Base-by-base conservation (phyloP, 2,888 invertebrate species). In the Beris morrisii region DNA sequence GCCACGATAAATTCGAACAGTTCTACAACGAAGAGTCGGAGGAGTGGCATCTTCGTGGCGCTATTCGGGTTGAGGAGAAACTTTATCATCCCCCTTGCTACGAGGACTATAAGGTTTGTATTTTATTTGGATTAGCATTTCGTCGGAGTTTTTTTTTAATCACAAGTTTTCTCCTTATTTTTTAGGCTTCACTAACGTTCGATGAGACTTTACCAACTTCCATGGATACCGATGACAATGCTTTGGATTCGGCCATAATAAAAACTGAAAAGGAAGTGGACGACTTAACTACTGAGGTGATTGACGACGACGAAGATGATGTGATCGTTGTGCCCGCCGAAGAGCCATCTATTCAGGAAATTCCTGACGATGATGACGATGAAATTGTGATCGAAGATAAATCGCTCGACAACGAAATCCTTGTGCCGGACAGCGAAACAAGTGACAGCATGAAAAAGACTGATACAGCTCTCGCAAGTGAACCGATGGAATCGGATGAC, bases 1-100 rank as follows among this genome's bases (percentile, higher is more conserved):
- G 98, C 81, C 89, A 90, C 12, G 98, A 99, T 82, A 85, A 85
- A 71, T 97, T 99, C 82, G 92, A 95, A 72, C 92, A 94, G 79
- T 97, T 94, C 83, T 99, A 93, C 83, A 92, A 97, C 78, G 95
- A 98, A 81, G 98, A 99, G 74, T 88, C 90, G 71, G 99, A 99
- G 79, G 97, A 95, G 77, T 99, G 99, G 99, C 94, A 96, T 77
- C 84, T 98, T 32, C 82, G 90, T 69, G 91, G 93, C 77, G 94
- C 97, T 0, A 83, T 92, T 22, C 84, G 87, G 5, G 87, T 90
- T 43, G 89, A 93, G 65, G 88, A 86, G 0, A 85, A 86, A 70
- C 88, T 89, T 73, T 97, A 93, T 78, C 96, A 97, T 83, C 95
- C 96, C 0, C 80, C 92, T 43, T 97, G 97, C 80, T 89, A 90